Evolutionary conservation across 1,140 invertebrate species (phyloP), one percentile per base, ranked within the genome.

Genomic region (Steinernema khuongi): DNA sequence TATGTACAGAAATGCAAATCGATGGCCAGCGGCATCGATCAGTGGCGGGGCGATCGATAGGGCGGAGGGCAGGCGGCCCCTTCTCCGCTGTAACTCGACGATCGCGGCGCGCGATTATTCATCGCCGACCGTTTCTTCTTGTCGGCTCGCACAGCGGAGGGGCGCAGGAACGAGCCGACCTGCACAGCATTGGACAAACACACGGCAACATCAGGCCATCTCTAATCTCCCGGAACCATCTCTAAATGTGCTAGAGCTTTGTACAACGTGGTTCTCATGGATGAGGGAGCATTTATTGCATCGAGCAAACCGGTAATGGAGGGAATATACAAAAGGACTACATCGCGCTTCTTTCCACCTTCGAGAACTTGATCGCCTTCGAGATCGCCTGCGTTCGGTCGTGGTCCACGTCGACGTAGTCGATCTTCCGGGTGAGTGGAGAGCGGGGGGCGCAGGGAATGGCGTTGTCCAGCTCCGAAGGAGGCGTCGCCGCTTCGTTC

Each of bases 361-460:
- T 17, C 50, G 50, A 14, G 26, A 60, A 60, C 22, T 60, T 60
- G 50, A 60, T 14, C 50, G 50, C 50, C 50, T 60, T 14, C 4
- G 50, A n/a, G 50, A 60, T 14, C 50, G 50, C 50, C 50, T 60
- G 50, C 4, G 50, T 60, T 4, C 50, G 50, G 50, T 60, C 50
- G 4, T 60, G 11, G 50, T 60, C 50, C 7, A 60, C 50, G 7
- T 60, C 50, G 50, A 60, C 50, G 19, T 60, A 60, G 2, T 60
- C 50, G 50, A 60, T 41, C 7, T 11, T n/a, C 36, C 7, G 14
- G 14, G 50, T 60, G 50, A n/a, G 50, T 11, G 50, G 22, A 22
- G 22, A n/a, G 11, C 11, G 50, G 14, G 50, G 50, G 4, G 50
- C 26, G 19, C 50, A 60, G 50, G 50, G 50, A 7, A 60, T 22